These are phyloP conservation scores for Pararge aegeria DNA, from an alignment of 1,140 invertebrate species.

Conservation along the genomic window DNA sequence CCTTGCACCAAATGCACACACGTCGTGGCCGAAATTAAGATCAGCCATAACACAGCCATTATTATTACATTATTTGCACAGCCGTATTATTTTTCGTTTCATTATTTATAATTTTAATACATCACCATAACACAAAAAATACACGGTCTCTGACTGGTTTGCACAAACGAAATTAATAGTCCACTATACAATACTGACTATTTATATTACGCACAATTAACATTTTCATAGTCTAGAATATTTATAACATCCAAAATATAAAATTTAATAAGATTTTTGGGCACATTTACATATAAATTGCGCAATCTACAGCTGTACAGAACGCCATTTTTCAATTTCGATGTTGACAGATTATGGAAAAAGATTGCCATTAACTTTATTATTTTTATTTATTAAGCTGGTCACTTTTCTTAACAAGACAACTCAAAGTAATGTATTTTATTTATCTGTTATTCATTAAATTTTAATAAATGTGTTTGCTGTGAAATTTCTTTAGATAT, in stretches of 20 bases:
- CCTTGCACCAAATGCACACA: slow-evolving; percentile 58
- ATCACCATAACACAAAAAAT: slow-evolving; percentile 77
- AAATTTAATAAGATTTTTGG: slow-evolving; percentile 59
- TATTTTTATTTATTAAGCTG: neutral
- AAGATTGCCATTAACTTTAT: neutral
- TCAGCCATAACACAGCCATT: slow-evolving; percentile 71
- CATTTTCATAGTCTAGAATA: slow-evolving; percentile 51
- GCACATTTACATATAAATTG: slow-evolving; percentile 77
- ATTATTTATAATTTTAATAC: slow-evolving; percentile 75
- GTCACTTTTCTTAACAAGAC: too few relatives aligned
- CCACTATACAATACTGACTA: slow-evolving; percentile 49
- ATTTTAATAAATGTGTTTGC: too few relatives aligned
- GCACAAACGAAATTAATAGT: slow-evolving; percentile 48
- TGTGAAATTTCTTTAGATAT: too few relatives aligned
- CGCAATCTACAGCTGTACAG: slow-evolving; percentile 76
- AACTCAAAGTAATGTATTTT: too few relatives aligned
- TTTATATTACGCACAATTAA: slow-evolving; percentile 48
- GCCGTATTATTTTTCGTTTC: slow-evolving; percentile 72
- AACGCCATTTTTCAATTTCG: slow-evolving; percentile 74
- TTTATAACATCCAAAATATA: slow-evolving; percentile 58
- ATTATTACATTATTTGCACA: slow-evolving; percentile 74
- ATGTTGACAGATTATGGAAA: slow-evolving; percentile 39
- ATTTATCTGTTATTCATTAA: too few relatives aligned
- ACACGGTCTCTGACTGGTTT: slow-evolving; percentile 72
- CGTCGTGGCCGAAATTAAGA: slow-evolving; percentile 65